phyloP scores from a whole-genome alignment of 2,888 invertebrate species.

The Volucella zonaria region DNA sequence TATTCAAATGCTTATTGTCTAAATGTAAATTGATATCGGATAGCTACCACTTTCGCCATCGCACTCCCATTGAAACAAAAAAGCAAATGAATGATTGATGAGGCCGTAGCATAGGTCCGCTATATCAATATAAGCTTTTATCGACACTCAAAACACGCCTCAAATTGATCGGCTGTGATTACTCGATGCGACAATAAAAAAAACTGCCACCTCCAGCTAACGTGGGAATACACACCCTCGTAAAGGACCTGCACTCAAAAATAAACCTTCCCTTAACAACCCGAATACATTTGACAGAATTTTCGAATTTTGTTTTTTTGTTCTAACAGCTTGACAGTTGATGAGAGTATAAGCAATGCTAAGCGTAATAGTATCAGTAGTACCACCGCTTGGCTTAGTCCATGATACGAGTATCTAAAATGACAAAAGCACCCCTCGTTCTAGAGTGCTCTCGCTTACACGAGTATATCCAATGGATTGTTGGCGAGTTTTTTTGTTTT shows the following conservation, averaged over 20 bases:
- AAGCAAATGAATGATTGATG: too few species aligned
- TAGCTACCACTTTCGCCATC: too few species aligned
- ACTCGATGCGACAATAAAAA: too few species aligned
- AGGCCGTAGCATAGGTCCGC: too few species aligned
- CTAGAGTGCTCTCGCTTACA: too few species aligned
- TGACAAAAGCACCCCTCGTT: not conserved
- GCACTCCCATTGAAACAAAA: too few species aligned
- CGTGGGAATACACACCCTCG: not conserved
- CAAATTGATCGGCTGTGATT: too few species aligned
- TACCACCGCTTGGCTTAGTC: slow-evolving; percentile 42
- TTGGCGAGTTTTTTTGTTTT: slow-evolving; percentile 6
- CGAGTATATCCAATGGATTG: slow-evolving; percentile 32
- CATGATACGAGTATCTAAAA: not conserved
- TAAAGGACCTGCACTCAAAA: not conserved
- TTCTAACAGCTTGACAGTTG: slow-evolving; percentile 44
- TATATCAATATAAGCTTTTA: too few species aligned
- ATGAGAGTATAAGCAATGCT: slow-evolving; percentile 59
- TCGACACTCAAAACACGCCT: too few species aligned
- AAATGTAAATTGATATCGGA: too few species aligned
- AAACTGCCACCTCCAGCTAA: too few species aligned
- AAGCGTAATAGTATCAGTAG: slow-evolving; percentile 22
- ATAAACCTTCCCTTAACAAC: not conserved
- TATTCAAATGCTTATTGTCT: too few species aligned
- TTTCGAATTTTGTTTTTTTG: slow-evolving; percentile 22
- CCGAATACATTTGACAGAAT: slow-evolving; percentile 45